Conservation (phyloP, 2,888 invertebrate genomes). For the Leptopilina syphax region DNA sequence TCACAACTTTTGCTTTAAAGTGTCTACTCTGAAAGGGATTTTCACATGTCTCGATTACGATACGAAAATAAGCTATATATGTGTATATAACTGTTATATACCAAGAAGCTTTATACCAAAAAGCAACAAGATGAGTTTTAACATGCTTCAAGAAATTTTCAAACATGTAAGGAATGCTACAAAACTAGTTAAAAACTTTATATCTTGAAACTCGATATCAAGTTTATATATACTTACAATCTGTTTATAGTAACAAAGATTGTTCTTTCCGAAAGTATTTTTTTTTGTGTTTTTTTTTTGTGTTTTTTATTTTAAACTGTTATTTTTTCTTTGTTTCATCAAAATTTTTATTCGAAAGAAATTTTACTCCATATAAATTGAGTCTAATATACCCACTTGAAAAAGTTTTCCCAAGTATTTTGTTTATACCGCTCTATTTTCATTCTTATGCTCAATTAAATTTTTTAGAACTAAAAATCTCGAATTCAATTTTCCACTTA, state of each 20-base stretch:
- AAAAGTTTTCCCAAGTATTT: not conserved
- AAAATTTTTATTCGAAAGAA: not conserved
- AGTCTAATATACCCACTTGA: not conserved
- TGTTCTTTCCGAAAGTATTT: not conserved
- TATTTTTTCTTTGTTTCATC: not conserved
- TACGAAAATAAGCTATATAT: slow-evolving; percentile 11
- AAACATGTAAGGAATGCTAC: slow-evolving; percentile 19
- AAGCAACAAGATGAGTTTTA: slow-evolving; percentile 13
- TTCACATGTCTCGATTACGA: slow-evolving; percentile 16
- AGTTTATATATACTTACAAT: slow-evolving; percentile 8
- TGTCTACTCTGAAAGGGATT: slow-evolving; percentile 1
- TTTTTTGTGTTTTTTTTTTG: not conserved
- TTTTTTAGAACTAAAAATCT: too few species aligned
- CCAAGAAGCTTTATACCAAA: not conserved
- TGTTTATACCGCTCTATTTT: too few species aligned
- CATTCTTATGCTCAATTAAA: too few species aligned
- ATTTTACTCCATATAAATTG: not conserved
- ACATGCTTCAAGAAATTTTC: slow-evolving; percentile 7
- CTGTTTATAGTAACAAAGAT: slow-evolving; percentile 1
- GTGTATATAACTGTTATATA: not conserved
- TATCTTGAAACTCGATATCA: not conserved
- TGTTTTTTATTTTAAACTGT: not conserved
- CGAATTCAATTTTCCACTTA: too few species aligned
- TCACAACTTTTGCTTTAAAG: slow-evolving; percentile 13
- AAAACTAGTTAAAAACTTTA: slow-evolving; percentile 30